phyloP scores from a whole-genome alignment of 2,797 vertebrate genomes.

The Chelidonichthys spinosus region DNA sequence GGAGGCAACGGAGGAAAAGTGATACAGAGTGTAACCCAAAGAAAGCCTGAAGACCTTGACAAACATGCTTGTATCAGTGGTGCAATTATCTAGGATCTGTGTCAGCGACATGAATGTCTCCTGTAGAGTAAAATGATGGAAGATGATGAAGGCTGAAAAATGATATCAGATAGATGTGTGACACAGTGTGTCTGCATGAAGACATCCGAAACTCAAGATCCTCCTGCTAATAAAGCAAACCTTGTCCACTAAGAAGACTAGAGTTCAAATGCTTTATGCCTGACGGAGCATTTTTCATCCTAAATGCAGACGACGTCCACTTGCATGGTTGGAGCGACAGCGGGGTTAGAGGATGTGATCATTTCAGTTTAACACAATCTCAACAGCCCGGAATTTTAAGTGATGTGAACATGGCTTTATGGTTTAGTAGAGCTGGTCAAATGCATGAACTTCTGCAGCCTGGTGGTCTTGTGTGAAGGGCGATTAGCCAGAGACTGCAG shows the following conservation, averaged over 20 bases:
- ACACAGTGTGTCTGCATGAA: not conserved
- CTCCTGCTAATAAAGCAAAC: not conserved
- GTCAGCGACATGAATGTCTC: constrained; percentile 6
- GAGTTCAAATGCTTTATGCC: not conserved
- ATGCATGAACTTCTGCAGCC: not conserved
- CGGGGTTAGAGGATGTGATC: not conserved
- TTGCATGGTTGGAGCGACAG: constrained; percentile 3
- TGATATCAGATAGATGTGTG: not conserved
- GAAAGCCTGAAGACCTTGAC: not conserved
- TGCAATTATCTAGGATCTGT: constrained; percentile 21
- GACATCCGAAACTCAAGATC: not conserved
- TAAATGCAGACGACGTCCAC: not conserved
- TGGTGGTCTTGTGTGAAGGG: constrained; percentile 15
- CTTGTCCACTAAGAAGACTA: not conserved
- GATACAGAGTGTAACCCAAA: not conserved
- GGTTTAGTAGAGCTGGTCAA: not conserved
- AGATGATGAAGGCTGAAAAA: constrained; percentile 6
- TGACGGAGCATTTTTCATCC: not conserved
- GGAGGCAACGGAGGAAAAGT: not conserved
- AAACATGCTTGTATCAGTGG: not conserved
- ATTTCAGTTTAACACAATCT: not conserved
- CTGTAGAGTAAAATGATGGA: not conserved
- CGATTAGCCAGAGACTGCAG: not conserved
- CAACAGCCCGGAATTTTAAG: not conserved
- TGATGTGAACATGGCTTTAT: not conserved